These are phyloP conservation scores for Virgularia gustaviana DNA, from an alignment of 92 coral and sea anemone genomes.

Conservation along the genomic window DNA sequence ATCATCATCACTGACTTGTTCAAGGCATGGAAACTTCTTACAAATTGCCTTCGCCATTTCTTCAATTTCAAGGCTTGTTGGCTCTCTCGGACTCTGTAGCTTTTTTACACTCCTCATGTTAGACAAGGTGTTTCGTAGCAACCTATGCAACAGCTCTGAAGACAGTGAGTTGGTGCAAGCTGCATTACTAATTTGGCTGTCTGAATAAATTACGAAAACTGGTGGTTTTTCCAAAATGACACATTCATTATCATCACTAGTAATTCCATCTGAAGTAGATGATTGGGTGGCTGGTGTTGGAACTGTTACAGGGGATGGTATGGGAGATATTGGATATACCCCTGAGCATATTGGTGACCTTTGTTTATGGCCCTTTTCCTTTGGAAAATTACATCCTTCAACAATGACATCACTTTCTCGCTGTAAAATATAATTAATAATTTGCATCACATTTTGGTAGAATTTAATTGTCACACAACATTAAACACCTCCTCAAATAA, in stretches of 20 bases:
- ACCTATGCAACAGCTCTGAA: not conserved
- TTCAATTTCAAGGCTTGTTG: not conserved
- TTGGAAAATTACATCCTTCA: too few relatives aligned
- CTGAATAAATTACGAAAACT: not conserved
- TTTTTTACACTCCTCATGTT: not conserved
- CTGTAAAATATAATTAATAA: too few relatives aligned
- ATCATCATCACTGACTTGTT: not conserved
- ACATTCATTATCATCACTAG: not conserved
- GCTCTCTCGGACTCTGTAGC: not conserved
- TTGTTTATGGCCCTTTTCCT: too few relatives aligned
- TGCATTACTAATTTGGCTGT: not conserved
- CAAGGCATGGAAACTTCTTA: not conserved
- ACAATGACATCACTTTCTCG: too few relatives aligned
- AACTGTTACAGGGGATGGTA: too few relatives aligned
- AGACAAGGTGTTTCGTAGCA: not conserved
- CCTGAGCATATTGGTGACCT: too few relatives aligned
- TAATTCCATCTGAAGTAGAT: too few relatives aligned
- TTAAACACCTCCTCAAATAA: too few relatives aligned
- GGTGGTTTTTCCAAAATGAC: not conserved
- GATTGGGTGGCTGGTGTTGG: too few relatives aligned
- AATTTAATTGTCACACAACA: too few relatives aligned
- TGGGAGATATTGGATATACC: too few relatives aligned
- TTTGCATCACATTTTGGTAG: too few relatives aligned
- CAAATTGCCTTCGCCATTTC: constrained; percentile 11
- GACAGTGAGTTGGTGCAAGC: not conserved